Evolutionary conservation across 2,888 invertebrate genomes (phyloP).

Genomic region (Linnaemya vulpina): DNA sequence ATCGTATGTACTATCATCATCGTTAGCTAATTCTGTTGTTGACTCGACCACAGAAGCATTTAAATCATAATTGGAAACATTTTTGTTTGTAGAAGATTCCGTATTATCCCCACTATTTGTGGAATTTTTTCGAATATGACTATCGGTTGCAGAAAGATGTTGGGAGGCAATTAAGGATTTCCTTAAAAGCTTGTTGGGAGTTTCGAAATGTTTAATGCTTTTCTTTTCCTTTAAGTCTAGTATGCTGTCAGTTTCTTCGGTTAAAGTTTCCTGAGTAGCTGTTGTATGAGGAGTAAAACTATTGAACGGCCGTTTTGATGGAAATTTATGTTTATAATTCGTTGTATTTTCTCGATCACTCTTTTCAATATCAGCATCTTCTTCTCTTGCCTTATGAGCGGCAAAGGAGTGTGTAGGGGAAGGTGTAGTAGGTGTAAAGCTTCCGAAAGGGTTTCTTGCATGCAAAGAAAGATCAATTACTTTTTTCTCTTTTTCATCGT

Average conservation of each 20-base stretch:
- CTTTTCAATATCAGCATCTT: neutral
- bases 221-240: neutral
- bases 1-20: neutral
- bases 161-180: neutral
- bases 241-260: neutral
- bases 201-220: neutral
- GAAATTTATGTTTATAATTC: slow-evolving; percentile 23
- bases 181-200: neutral
- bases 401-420: slow-evolving; percentile 8
- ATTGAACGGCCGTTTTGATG: slow-evolving; percentile 35
- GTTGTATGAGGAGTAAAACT: slow-evolving; percentile 35
- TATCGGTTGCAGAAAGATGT: neutral
- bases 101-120: neutral
- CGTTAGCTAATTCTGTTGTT: neutral
- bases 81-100: neutral
- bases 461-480: neutral
- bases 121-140: neutral
- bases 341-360: neutral
- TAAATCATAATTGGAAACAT: neutral
- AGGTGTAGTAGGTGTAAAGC: neutral
- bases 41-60: too few relatives aligned
- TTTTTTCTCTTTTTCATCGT: neutral
- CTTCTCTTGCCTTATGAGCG: neutral
- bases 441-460: slow-evolving; percentile 7
- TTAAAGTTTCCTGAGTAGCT: slow-evolving; percentile 4